Evolutionary conservation across 2,888 invertebrate species (phyloP).

Genomic region (Eupelmus urozonus): DNA sequence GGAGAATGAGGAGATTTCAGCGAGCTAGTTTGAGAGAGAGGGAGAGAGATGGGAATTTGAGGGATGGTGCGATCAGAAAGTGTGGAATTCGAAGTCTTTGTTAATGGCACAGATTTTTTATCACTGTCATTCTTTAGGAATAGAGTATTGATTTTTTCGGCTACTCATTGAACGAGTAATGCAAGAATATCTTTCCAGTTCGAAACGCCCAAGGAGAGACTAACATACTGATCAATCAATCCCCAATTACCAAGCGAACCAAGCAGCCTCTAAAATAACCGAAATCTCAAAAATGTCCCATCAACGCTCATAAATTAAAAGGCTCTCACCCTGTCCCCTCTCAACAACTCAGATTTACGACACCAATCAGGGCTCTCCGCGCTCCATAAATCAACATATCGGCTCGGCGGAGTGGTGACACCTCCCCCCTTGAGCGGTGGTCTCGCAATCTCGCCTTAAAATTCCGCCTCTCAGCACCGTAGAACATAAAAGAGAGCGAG

Average conservation of each 20-base stretch:
- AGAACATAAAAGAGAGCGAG: conserved; percentile 10
- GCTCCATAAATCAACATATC: conserved; percentile 30
- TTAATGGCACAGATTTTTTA: conserved; percentile 6
- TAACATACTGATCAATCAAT: too few relatives aligned
- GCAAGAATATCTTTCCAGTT: too few relatives aligned
- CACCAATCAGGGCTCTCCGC: neutral
- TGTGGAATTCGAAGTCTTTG: neutral
- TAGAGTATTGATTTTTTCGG: too few relatives aligned
- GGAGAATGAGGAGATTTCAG: conserved; percentile 5
- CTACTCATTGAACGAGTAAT: too few relatives aligned
- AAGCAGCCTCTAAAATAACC: too few relatives aligned
- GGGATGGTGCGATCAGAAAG: neutral
- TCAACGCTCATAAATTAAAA: too few relatives aligned
- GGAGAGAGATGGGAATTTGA: conserved; percentile 3
- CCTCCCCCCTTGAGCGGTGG: neutral
- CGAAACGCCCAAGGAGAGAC: too few relatives aligned
- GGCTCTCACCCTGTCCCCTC: too few relatives aligned
- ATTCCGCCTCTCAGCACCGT: neutral
- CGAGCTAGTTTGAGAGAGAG: conserved; percentile 27
- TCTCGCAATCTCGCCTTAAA: neutral
- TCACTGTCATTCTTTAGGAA: neutral
- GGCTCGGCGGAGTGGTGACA: neutral
- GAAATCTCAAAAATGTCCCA: too few relatives aligned
- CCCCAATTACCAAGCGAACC: too few relatives aligned
- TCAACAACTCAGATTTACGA: conserved; percentile 22